Conservation (phyloP, 2,113 vertebrate species). For the Pogonocichla stellata region DNA sequence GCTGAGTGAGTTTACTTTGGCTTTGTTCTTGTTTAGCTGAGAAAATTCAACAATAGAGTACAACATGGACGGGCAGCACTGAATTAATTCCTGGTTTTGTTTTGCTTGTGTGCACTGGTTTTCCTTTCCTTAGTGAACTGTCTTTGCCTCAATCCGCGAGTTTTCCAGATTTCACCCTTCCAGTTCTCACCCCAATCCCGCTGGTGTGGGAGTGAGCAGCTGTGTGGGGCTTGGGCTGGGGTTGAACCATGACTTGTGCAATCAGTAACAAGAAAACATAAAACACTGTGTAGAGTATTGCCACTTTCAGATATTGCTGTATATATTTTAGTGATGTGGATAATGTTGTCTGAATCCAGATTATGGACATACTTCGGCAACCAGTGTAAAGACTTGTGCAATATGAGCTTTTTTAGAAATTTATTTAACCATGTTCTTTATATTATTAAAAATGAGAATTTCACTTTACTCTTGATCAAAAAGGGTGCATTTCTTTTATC, state of each 20-base stretch:
- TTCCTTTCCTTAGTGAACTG: neutral
- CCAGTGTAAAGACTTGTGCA: neutral
- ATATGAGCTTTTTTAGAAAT: neutral
- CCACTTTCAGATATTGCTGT: neutral
- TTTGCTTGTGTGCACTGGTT: neutral
- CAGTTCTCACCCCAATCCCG: fast-evolving
- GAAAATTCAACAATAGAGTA: neutral
- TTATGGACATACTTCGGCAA: neutral
- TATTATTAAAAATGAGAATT: neutral
- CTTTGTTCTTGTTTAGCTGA: neutral
- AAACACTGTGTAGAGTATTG: neutral
- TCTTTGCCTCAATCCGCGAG: neutral
- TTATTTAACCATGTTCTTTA: neutral
- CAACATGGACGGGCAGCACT: neutral
- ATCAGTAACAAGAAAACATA: neutral
- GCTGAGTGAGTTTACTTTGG: neutral
- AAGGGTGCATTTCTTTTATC: neutral
- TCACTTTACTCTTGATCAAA: neutral
- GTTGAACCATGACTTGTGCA: neutral
- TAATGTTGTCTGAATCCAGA: neutral
- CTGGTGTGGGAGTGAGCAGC: fast-evolving
- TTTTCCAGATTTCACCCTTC: neutral
- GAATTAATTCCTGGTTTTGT: neutral
- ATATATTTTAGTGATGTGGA: neutral
- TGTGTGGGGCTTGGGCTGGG: neutral